phyloP scores from a whole-genome alignment of 2,888 invertebrate genomes.

The Agonopterix alstromeriana region DNA sequence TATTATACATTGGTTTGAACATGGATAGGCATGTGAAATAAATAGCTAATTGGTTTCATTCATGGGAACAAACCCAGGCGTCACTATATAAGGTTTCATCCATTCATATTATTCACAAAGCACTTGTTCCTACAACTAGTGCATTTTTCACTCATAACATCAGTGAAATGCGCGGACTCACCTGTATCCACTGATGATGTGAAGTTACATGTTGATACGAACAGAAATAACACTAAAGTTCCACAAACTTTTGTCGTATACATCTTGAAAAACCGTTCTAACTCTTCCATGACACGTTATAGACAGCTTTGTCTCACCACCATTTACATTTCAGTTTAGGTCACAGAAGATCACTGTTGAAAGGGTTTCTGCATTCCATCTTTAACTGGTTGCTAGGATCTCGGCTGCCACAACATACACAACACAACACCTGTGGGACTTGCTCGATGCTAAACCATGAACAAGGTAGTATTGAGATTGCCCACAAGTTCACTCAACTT shows the following conservation, averaged over 20 bases:
- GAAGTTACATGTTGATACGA: constrained; percentile 23
- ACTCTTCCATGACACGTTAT: constrained; percentile 61
- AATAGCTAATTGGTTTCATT: no score
- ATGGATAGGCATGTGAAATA: no score
- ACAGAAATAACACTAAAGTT: constrained; percentile 32
- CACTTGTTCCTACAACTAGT: no score
- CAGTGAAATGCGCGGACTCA: constrained; percentile 20
- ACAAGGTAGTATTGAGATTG: constrained; percentile 29
- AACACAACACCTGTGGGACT: constrained; percentile 60
- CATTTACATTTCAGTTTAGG: constrained; percentile 12
- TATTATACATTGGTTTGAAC: no score
- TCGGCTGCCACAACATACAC: constrained; percentile 61
- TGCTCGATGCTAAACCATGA: constrained; percentile 32
- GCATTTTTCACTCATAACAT: no score
- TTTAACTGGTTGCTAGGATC: constrained; percentile 62
- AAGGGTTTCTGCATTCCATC: constrained; percentile 18
- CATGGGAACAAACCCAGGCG: no score
- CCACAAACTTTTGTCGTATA: constrained; percentile 35
- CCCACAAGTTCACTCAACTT: constrained; percentile 70
- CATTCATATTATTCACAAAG: no score
- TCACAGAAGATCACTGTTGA: constrained; percentile 10
- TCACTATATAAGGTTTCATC: no score
- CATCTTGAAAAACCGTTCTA: constrained; percentile 65
- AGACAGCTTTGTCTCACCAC: not conserved
- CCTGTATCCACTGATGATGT: constrained; percentile 48